phyloP scores from a whole-genome alignment of 2,888 invertebrate species.

The Uloborus plumipes region DNA sequence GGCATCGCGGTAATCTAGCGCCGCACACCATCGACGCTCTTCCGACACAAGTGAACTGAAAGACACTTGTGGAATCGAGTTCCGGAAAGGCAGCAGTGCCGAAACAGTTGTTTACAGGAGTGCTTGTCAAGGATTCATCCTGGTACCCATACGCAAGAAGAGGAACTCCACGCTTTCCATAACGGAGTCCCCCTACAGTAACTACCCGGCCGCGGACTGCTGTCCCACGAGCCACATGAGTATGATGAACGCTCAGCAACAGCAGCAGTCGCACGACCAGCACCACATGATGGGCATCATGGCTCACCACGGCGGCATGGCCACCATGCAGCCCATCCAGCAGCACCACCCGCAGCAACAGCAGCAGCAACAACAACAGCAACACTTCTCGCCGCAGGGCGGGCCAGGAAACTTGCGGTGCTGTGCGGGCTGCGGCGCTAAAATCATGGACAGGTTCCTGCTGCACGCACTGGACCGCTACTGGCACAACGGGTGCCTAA shows the following conservation, averaged over 20 bases:
- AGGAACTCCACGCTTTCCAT: conserved; percentile 53
- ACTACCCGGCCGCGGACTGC: conserved; percentile 53
- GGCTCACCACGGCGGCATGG: conserved; percentile 47
- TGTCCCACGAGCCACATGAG: conserved; percentile 49
- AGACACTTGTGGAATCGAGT: too few relatives aligned
- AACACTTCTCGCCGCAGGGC: conserved; percentile 32
- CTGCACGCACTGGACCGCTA: conserved; percentile 93
- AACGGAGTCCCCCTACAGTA: conserved; percentile 61
- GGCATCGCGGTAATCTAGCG: too few relatives aligned
- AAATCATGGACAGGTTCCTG: conserved; percentile 80
- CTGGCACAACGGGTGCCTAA: conserved; percentile 96
- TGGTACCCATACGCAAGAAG: conserved; percentile 64
- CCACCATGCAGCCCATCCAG: conserved; percentile 27
- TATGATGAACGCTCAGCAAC: conserved; percentile 56
- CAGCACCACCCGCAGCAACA: conserved; percentile 36
- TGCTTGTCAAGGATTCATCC: conserved; percentile 18
- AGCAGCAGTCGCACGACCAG: conserved; percentile 35
- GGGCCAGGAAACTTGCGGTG: conserved; percentile 28
- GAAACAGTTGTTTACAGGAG: background rate
- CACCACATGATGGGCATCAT: conserved; percentile 60
- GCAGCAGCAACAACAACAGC: conserved; percentile 40
- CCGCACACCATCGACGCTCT: too few relatives aligned
- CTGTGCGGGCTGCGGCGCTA: conserved; percentile 64
- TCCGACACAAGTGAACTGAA: too few relatives aligned
- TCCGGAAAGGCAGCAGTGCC: too few relatives aligned